Evolutionary conservation across 2,888 invertebrate species (phyloP), one percentile per base, ranked within the genome.

Genomic region (Dichetophora obliterata): DNA sequence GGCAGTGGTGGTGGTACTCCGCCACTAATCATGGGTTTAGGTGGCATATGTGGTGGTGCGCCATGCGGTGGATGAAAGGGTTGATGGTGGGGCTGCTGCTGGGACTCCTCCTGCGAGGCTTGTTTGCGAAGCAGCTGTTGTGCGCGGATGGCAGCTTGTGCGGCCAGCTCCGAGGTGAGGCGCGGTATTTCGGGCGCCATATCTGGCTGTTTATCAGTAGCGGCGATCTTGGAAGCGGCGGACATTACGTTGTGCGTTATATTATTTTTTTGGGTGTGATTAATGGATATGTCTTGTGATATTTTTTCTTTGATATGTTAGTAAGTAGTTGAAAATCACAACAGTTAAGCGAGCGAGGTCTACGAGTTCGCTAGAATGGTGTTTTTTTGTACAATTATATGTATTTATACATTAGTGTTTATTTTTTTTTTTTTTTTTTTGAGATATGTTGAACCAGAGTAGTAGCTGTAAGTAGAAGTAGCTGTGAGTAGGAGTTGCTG

Each of bases 121-220:
- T 88, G 86, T 50, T 87, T 88, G 66, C 86, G 84, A 19, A 89
- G 80, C 72, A 89, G 82, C 80, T 89, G 89, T 80, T 90, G 89
- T 5, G 86, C 89, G 31, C 88, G 85, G 37, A 88, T 81, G 4
- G 89, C 89, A 6, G 89, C 90, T 81, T 89, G 89, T 52, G 88
- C 85, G n/a, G 90, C 89, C 59, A 90, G 78, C 77, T 89, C 89
- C 5, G 89, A 89, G 75, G 86, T 88, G 75, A 89, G 84, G 65
- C 88, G 88, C 43, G 89, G 87, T 77, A 90, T 86, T 82, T 90
- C 89, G 3, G 88, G 86, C 34, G 87, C 85, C 80, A 90, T 81
- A 81, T 89, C 88, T 0, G 85, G 83, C 73, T 81, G 77, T 68
- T 82, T 82, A 9, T 80, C 80, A 52, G 82, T 48, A 81, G 85